phyloP scores from a whole-genome alignment of 2,797 vertebrate species.

The Amniataba percoides region DNA sequence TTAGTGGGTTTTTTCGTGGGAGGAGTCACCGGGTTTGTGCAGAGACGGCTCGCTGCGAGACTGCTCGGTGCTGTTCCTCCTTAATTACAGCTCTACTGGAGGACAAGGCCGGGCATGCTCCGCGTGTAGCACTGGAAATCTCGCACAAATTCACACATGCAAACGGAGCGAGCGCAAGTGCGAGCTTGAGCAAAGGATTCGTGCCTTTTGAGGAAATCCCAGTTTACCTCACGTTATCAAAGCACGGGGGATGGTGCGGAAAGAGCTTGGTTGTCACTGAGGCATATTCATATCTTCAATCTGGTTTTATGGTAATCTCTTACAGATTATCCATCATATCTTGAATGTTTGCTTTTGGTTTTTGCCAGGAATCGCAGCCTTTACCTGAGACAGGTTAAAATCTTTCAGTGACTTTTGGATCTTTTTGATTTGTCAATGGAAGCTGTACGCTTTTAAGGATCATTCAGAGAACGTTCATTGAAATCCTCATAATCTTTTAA shows the following conservation, averaged over 20 bases:
- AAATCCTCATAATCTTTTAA: constrained; percentile 14
- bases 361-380: neutral
- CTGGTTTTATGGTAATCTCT: neutral
- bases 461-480: neutral
- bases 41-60: constrained; percentile 65
- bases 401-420: constrained; percentile 1
- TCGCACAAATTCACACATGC: constrained; percentile 38
- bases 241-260: constrained; percentile 9
- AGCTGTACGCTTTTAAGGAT: constrained; percentile 18
- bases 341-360: neutral
- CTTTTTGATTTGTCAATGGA: neutral
- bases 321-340: neutral
- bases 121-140: constrained; percentile 39
- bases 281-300: constrained; percentile 1
- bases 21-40: constrained; percentile 78
- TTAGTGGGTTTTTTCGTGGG: constrained; percentile 75
- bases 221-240: constrained; percentile 43
- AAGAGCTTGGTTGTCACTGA: neutral
- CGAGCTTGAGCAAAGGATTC: constrained; percentile 65
- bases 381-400: neutral
- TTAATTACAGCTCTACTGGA: constrained; percentile 79
- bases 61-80: constrained; percentile 73
- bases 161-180: constrained; percentile 54
- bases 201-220: constrained; percentile 59
- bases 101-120: constrained; percentile 81